Conservation (phyloP, 2,888 invertebrate genomes). For the Syrista parreyssii region DNA sequence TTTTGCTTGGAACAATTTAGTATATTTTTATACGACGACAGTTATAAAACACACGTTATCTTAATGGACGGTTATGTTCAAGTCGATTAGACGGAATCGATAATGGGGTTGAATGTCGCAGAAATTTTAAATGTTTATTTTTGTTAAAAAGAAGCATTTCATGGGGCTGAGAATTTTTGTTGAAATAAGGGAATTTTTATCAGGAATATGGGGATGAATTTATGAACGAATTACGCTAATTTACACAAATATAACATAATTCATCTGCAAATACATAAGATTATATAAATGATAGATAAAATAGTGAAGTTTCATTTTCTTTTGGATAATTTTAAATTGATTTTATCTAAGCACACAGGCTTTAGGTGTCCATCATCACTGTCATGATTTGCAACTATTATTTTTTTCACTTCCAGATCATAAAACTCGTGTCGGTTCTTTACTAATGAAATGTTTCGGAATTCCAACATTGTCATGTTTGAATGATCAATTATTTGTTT, state of each 20-base stretch:
- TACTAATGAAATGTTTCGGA: conserved; percentile 36
- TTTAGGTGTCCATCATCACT: conserved; percentile 31
- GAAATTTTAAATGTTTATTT: too few relatives aligned
- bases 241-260: neutral
- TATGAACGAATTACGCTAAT: too few relatives aligned
- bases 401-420: conserved; percentile 27
- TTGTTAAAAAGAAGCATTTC: too few relatives aligned
- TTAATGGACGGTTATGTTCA: too few relatives aligned
- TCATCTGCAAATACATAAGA: neutral
- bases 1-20: neutral
- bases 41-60: too few relatives aligned
- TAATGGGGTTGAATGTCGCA: too few relatives aligned
- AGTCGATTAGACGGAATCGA: too few relatives aligned
- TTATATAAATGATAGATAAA: neutral
- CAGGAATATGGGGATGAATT: neutral
- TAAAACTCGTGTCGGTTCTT: conserved; percentile 45
- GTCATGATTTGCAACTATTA: conserved; percentile 36
- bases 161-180: too few relatives aligned
- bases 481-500: conserved; percentile 39
- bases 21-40: too few relatives aligned
- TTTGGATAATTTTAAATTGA: neutral
- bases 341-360: conserved; percentile 22
- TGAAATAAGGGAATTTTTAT: too few relatives aligned
- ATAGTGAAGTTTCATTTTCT: neutral
- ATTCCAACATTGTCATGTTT: conserved; percentile 43